Conservation (phyloP, 2,113 vertebrate genomes). For the Corythoichthys haematopterus region DNA sequence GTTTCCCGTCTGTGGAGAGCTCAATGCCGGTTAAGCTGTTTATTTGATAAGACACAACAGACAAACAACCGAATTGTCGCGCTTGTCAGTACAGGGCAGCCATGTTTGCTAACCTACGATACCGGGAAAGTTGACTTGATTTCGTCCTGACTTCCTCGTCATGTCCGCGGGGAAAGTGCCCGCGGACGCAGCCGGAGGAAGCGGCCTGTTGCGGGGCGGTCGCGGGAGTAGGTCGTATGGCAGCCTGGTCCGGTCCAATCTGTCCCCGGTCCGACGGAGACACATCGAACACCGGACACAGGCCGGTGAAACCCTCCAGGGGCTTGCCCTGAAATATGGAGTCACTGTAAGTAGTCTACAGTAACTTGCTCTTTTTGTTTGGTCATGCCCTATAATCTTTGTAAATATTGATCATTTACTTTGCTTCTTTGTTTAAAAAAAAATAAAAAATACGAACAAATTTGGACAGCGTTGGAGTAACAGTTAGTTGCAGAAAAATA, state of each 20-base stretch:
- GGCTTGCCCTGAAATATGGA: constrained; percentile 86
- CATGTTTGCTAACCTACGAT: background rate
- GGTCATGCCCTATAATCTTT: background rate
- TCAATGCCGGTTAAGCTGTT: background rate
- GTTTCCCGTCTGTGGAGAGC: background rate
- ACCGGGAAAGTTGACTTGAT: background rate
- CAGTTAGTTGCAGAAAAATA: too few relatives aligned
- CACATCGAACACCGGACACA: constrained; percentile 75
- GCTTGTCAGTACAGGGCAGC: background rate
- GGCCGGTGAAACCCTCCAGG: constrained; percentile 83
- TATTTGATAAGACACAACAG: background rate
- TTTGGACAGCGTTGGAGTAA: background rate
- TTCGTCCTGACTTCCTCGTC: background rate
- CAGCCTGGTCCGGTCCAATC: constrained; percentile 74
- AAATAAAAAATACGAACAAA: background rate
- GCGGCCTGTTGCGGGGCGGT: constrained; percentile 30
- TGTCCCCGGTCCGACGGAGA: constrained; percentile 69
- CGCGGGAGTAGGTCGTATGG: constrained; percentile 78
- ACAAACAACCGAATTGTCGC: background rate
- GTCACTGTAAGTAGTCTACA: constrained; percentile 66
- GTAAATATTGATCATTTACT: background rate
- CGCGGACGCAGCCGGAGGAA: constrained; percentile 10
- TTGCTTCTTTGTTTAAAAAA: background rate
- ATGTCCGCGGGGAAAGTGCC: constrained; percentile 54
- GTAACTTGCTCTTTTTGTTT: background rate